These are phyloP conservation scores for Gadus chalcogrammus DNA, from an alignment of 2,113 vertebrate species.

Conservation along the genomic window DNA sequence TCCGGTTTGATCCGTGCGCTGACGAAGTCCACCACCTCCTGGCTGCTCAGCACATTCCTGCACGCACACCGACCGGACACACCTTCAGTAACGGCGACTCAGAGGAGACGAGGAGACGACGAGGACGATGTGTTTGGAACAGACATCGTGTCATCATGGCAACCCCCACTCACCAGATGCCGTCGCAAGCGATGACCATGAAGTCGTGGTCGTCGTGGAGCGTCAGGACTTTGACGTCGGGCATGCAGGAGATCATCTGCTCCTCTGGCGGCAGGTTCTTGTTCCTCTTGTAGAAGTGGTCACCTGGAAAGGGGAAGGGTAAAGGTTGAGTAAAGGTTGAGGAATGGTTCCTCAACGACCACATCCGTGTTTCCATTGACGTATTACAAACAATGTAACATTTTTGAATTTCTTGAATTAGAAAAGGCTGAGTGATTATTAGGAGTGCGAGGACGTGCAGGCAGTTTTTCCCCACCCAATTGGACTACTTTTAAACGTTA, in stretches of 20 bases:
- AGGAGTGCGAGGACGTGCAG: no score
- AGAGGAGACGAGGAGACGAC: not conserved
- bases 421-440: no score
- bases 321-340: not conserved
- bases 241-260: slow-evolving; percentile 97
- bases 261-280: slow-evolving; percentile 90
- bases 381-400: no score
- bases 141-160: not conserved
- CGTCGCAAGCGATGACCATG: slow-evolving; percentile 98
- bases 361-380: no score
- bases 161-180: slow-evolving; percentile 84
- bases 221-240: slow-evolving; percentile 92
- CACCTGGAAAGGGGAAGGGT: slow-evolving; percentile 70
- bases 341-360: not conserved
- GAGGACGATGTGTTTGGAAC: no score
- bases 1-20: slow-evolving; percentile 86
- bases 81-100: not conserved
- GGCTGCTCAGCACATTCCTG: slow-evolving; percentile 99
- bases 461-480: no score
- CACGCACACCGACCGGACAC: slow-evolving; percentile 4
- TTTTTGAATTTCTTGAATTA: no score
- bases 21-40: slow-evolving; percentile 97
- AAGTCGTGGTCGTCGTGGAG: slow-evolving; percentile 94
- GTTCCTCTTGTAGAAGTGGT: slow-evolving; percentile 98
- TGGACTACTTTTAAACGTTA: no score